Evolutionary conservation across 2,113 vertebrate species (phyloP).

Genomic region (Mirounga angustirostris): DNA sequence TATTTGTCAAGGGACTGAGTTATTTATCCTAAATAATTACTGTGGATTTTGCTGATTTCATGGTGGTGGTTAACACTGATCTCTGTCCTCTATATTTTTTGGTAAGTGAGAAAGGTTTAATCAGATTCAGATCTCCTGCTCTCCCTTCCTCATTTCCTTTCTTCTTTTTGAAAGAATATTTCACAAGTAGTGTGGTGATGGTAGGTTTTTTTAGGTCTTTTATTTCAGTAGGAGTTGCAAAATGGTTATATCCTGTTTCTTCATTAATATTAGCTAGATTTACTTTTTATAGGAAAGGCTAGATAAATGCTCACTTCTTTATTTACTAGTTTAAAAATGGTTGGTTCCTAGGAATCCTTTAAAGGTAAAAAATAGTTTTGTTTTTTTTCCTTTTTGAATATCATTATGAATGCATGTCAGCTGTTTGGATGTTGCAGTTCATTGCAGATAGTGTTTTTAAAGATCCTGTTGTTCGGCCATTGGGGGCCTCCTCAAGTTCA

Average conservation of each 20-base stretch:
- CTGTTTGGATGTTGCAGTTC: not conserved
- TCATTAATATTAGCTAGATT: not conserved
- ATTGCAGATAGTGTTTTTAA: not conserved
- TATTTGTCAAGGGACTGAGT: not conserved
- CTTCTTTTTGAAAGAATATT: not conserved
- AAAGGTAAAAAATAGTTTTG: not conserved
- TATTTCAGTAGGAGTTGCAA: not conserved
- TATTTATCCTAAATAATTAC: not conserved
- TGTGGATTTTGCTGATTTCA: not conserved
- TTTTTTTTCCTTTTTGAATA: not conserved
- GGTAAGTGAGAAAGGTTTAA: not conserved
- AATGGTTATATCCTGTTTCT: not conserved
- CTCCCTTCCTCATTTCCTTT: not conserved
- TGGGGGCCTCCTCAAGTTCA: not conserved
- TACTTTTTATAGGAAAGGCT: not conserved
- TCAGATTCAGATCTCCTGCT: not conserved
- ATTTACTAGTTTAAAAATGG: conserved; percentile 6
- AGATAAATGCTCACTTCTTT: not conserved
- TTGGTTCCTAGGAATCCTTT: not conserved
- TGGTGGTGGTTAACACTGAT: not conserved
- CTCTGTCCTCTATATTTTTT: not conserved
- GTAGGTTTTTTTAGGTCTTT: not conserved
- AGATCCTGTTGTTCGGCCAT: not conserved
- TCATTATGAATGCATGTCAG: not conserved
- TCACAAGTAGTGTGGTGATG: not conserved